These are phyloP conservation scores for Trilocha varians DNA, from an alignment of 2,888 invertebrate species.

Conservation along the genomic window DNA sequence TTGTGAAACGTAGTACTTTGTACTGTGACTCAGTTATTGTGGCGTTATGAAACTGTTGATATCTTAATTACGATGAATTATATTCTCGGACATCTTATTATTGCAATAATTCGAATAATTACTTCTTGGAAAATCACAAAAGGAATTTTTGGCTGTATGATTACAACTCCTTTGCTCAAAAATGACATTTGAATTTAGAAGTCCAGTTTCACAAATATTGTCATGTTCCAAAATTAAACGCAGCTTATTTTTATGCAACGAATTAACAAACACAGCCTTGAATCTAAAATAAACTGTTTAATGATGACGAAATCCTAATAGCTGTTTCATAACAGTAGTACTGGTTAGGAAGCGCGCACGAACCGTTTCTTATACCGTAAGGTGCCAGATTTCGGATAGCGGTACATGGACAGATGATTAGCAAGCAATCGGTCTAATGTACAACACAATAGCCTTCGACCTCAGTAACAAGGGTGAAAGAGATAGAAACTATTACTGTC, in stretches of 20 bases:
- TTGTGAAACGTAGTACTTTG: conserved; percentile 24
- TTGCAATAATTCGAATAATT: too few species aligned
- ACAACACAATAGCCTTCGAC: too few species aligned
- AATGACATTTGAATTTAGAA: too few species aligned
- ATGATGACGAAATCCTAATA: conserved; percentile 53
- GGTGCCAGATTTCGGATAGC: conserved; percentile 65
- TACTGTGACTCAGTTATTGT: conserved; percentile 24
- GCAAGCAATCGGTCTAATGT: conserved; percentile 34
- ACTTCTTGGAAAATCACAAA: too few species aligned
- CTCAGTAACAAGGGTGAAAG: too few species aligned
- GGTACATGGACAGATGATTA: conserved; percentile 61
- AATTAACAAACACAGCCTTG: conserved; percentile 29
- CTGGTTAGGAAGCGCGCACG: conserved; percentile 56
- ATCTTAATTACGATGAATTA: conserved; percentile 11
- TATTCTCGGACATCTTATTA: neutral
- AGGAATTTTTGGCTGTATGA: too few species aligned
- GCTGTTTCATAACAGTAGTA: conserved; percentile 67
- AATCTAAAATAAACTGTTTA: conserved; percentile 20
- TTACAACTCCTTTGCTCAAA: too few species aligned
- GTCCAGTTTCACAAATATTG: too few species aligned
- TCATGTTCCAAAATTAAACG: too few species aligned
- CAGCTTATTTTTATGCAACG: too few species aligned
- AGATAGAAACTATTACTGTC: too few species aligned
- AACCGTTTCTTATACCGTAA: conserved; percentile 63
- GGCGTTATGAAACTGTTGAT: conserved; percentile 22